Evolutionary conservation across 2,113 vertebrate genomes (phyloP), one percentile per base, ranked within the genome.

Genomic region (Bos indicus): DNA sequence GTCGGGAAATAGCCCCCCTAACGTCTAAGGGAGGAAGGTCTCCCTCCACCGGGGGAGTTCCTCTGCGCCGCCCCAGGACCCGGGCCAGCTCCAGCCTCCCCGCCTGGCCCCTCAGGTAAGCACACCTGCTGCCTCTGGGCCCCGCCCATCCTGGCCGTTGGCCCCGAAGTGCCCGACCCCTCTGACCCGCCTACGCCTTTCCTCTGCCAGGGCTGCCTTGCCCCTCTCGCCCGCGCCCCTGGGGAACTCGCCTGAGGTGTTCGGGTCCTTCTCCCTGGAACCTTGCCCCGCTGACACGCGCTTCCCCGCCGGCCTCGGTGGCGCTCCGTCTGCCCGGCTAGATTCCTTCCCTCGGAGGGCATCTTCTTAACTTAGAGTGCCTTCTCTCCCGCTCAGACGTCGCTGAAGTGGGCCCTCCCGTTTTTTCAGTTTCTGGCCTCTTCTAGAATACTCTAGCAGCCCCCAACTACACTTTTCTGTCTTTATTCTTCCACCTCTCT

Each of bases 101-200:
- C 56, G 8, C 36, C 82, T 25, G n/a, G 30, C 30, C 30, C 84
- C 36, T 28, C 14, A 23, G 90, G 91, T 57, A 57, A 16, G 94
- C 80, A 56, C 98, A 98, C 97, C 94, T 97, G 96, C 97, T 98
- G 97, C 96, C 94, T 83, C 59, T 28, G 60, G 60, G 90, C 83
- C 97, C 91, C 92, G 94, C 93, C 97, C 78, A 46, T 54, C 80
- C 71, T 14, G 60, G 60, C 67, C 15, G 21, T 16, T 13, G 46
- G 82, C 25, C 48, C 17, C 46, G 10, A 15, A 26, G 2, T 15
- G 83, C 71, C 8, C 43, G 25, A 59, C 36, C n/a, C 43, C 23
- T n/a, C n/a, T 0, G 88, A 36, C 83, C 40, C n/a, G 36, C 40
- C 3, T 6, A 17, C 48, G 51, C 14, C 54, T 33, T 3, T 57